A percentile compares a stretch with the other conserved stretches of the same genome.
Evolutionary conservation across 2,113 vertebrate genomes (phyloP).

Genomic region (Speoplatyrhinus poulsoni): DNA sequence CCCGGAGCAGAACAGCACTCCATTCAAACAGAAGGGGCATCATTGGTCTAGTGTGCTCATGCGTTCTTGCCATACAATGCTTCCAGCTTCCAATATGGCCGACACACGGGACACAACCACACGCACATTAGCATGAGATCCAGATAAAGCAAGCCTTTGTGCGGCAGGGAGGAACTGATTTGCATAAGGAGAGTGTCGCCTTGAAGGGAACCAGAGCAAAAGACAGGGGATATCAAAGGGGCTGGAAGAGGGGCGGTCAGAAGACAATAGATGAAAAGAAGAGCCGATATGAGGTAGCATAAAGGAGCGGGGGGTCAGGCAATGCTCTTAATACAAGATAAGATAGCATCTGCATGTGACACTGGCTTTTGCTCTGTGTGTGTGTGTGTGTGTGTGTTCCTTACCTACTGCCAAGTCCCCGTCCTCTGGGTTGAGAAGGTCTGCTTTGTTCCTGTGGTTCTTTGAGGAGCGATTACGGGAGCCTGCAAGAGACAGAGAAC

Average conservation of each 20-base stretch:
- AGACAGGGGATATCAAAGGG: not conserved
- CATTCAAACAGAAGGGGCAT: no score
- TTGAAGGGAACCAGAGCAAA: not conserved
- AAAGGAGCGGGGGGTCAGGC: conserved; percentile 47
- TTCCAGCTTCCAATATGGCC: not conserved
- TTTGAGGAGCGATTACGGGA: conserved; percentile 88
- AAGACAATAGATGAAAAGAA: conserved; percentile 9
- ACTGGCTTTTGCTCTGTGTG: conserved; percentile 24
- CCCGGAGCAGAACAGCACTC: no score
- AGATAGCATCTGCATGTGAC: conserved; percentile 55
- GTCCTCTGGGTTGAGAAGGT: conserved; percentile 89
- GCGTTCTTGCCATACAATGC: no score
- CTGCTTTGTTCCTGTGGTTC: conserved; percentile 86
- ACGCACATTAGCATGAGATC: not conserved
- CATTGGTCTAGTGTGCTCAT: no score
- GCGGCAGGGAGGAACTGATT: not conserved
- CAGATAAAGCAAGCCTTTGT: not conserved
- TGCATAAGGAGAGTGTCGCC: not conserved
- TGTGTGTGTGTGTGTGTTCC: conserved; percentile 29
- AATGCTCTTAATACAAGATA: conserved; percentile 55
- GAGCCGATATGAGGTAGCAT: conserved; percentile 1
- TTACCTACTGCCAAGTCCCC: conserved; percentile 86
- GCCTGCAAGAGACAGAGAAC: conserved; percentile 49
- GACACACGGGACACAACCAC: not conserved
- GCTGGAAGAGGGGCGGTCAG: conserved; percentile 33